phyloP scores from a whole-genome alignment of 2,888 invertebrate species.

The Oscheius sp. region DNA sequence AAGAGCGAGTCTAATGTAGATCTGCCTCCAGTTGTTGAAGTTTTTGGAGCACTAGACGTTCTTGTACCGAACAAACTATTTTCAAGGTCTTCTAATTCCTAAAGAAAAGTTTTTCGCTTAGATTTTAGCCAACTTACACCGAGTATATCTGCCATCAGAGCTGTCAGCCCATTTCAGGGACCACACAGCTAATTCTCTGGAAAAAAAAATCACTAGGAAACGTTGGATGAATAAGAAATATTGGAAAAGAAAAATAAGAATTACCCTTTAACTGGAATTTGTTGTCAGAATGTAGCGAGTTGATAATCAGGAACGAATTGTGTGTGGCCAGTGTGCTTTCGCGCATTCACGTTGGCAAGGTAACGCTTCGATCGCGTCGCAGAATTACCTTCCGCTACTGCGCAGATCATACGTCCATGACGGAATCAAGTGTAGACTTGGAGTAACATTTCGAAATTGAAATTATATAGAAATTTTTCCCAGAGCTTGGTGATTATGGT shows the following conservation, averaged over 20 bases:
- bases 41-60: not conserved
- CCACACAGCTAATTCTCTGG: not conserved
- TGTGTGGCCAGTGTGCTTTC: constrained; percentile 12
- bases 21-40: not conserved
- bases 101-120: not conserved
- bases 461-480: too few relatives aligned
- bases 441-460: too few relatives aligned
- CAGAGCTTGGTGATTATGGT: too few relatives aligned
- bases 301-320: constrained; percentile 22
- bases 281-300: not conserved
- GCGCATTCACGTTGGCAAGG: constrained; percentile 29
- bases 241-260: not conserved
- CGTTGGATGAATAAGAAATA: not conserved
- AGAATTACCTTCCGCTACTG: constrained; percentile 26
- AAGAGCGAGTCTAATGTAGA: not conserved
- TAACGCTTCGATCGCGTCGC: constrained; percentile 28
- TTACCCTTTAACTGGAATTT: too few relatives aligned
- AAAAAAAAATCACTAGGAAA: not conserved
- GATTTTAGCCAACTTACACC: not conserved
- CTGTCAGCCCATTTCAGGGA: not conserved
- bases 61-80: constrained; percentile 11
- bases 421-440: too few relatives aligned
- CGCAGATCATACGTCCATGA: too few relatives aligned
- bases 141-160: constrained; percentile 8
- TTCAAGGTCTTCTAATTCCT: constrained; percentile 27